A percentile compares a stretch with the other conserved stretches of the same genome.
These are phyloP conservation scores for Apis florea DNA, from an alignment of 1,140 invertebrate species.

Conservation along the genomic window DNA sequence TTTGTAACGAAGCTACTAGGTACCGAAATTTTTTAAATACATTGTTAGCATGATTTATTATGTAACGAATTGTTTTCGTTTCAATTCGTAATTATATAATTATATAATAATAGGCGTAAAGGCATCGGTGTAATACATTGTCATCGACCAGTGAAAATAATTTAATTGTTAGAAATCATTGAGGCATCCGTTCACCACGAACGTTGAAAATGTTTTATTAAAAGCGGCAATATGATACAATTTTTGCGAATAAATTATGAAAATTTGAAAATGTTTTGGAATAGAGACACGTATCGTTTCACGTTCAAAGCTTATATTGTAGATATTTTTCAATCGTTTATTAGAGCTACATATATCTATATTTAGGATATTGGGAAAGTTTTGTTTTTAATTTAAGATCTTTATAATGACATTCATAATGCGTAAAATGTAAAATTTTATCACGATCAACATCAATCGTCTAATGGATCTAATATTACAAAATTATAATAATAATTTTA, in stretches of 20 bases:
- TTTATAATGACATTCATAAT: no score
- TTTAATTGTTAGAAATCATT: not conserved
- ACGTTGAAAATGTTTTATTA: not conserved
- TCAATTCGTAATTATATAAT: not conserved
- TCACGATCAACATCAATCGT: no score
- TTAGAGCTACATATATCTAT: not conserved
- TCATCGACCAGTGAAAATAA: not conserved
- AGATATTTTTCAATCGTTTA: not conserved
- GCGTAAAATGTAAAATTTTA: no score
- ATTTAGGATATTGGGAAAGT: not conserved
- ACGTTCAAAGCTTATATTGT: not conserved
- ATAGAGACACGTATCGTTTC: not conserved
- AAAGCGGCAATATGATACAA: not conserved
- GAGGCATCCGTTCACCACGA: not conserved
- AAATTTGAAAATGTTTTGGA: not conserved
- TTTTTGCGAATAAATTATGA: not conserved
- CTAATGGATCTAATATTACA: no score
- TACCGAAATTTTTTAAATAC: not conserved
- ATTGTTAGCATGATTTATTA: constrained; percentile 23
- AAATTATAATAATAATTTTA: no score
- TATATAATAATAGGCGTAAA: constrained; percentile 9
- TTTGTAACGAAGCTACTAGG: constrained; percentile 6
- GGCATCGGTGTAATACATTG: not conserved
- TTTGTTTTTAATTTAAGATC: not conserved
- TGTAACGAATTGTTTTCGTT: constrained; percentile 1